Evolutionary conservation across 2,888 invertebrate genomes (phyloP), one percentile per base, ranked within the genome.

Genomic region (Priocnemis perturbator): DNA sequence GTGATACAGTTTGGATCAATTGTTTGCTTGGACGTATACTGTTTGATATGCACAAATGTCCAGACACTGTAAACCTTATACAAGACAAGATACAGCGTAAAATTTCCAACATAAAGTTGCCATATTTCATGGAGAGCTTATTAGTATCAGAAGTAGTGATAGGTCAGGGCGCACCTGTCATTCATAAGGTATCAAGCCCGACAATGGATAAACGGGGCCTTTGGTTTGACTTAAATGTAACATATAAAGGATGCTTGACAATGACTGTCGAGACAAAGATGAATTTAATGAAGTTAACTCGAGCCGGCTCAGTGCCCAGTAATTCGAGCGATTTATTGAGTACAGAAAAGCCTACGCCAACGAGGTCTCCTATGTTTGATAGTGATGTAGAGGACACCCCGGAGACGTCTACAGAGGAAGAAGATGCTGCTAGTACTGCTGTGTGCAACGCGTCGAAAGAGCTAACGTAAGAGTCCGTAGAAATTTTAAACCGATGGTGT

Each of bases 251-350:
- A 60, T 92, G 92, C 76, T 92, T 96, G 52, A 92, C 93, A 74
- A 94, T 97, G 91, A 95, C 95, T 1, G 91, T 98, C 45, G 95
- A 96, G 86, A 97, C 97, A 1, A 97, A 97, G 88, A 91, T 97
- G 78, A 97, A 97, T 90, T 89, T 96, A 55, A 92, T 95, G 91
- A 94, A 93, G 85, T 87, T 95, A 67, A 92, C 89, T 2, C 85
- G 85, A 69, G 78, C 87, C 0, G 78, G 81, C 37, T 86, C 83
- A 0, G 66, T 83, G 14, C 65, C 84, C 0, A 72, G 74, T 9
- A 85, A 82, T 71, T 58, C 81, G 2, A 80, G 71, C 52, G 66
- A 68, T 3, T 3, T 69, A 3, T 21, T 62, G 14, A 48, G 84
- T 9, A 61, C 75, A 57, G 71, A 75, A 3, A 86, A 85, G 64